Conservation (phyloP, 2,888 invertebrate genomes). For the Cylloceria caligata region DNA sequence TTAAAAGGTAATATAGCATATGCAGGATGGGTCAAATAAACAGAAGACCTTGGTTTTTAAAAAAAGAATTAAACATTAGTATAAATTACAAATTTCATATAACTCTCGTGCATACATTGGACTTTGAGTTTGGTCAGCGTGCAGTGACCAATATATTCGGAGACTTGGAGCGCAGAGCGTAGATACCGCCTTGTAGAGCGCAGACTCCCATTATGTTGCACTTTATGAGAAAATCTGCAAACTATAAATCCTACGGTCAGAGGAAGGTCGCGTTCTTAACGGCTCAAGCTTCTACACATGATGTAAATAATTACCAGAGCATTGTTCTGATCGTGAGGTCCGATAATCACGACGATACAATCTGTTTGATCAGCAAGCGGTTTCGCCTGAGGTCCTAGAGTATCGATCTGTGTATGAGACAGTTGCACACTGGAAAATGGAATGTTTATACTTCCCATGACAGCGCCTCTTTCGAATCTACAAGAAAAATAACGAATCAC, state of each 20-base stretch:
- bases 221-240: conserved; percentile 93
- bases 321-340: conserved; percentile 91
- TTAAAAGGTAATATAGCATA: background rate
- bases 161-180: conserved; percentile 89
- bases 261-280: background rate
- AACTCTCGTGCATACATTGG: conserved; percentile 41
- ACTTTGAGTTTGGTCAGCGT: conserved; percentile 67
- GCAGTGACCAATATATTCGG: conserved; percentile 86
- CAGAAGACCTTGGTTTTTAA: background rate
- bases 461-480: conserved; percentile 92
- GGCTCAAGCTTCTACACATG: background rate
- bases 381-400: conserved; percentile 88
- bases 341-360: conserved; percentile 91
- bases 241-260: conserved; percentile 86
- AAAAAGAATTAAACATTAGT: conserved; percentile 26
- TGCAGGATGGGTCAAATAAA: background rate
- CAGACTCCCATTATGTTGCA: conserved; percentile 93
- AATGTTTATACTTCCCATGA: conserved; percentile 94
- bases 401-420: conserved; percentile 89
- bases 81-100: conserved; percentile 57
- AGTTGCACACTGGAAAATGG: conserved; percentile 93
- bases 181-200: conserved; percentile 94
- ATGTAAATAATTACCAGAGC: conserved; percentile 86
- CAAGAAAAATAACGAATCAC: conserved; percentile 72
- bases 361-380: conserved; percentile 87